Evolutionary conservation across 2,113 vertebrate species (phyloP), one percentile per base, ranked within the genome.

Genomic region (Theropithecus gelada): DNA sequence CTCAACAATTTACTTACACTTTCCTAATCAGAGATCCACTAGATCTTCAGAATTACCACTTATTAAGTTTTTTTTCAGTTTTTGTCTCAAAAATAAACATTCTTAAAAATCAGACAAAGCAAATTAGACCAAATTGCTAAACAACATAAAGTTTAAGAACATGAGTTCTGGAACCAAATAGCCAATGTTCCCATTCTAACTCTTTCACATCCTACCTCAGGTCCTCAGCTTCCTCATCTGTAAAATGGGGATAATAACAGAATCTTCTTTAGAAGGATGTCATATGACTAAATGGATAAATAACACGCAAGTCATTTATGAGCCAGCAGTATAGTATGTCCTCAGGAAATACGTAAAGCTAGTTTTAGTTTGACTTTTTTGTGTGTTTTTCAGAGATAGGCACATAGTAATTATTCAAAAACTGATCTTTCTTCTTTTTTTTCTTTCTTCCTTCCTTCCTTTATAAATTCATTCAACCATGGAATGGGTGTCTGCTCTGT

Each of bases 341-440:
- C 25, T 50, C 23, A 35, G 4, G 55, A 90, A 94, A 90, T 12
- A 88, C 8, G 16, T 66, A 85, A 86, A 96, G 30, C 23, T 52
- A 59, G 10, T 64, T 61, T 96, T 52, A 76, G 30, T 86, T 75
- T 92, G 10, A 93, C 25, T 86, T 93, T 78, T 38, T 79, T 94
- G 81, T 45, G 20, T 82, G 5, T 75, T 82, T 75, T 86, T 81
- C 73, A 93, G 32, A 95, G 20, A 17, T 80, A 11, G 22, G 14
- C 8, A 25, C 32, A 66, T 20, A 64, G 32, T 38, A 72, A 78
- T 48, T 78, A 40, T 13, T 68, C 38, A n/a, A n/a, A 96, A 93
- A 10, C 22, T 75, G 20, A 68, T 75, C 25, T 66, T 35, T 12
- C 35, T 93, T 6, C 11, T 66, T 11, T 6, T 14, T 38, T 12